Evolutionary conservation across 2,888 invertebrate genomes (phyloP).

Genomic region (Vesta saturnalis): DNA sequence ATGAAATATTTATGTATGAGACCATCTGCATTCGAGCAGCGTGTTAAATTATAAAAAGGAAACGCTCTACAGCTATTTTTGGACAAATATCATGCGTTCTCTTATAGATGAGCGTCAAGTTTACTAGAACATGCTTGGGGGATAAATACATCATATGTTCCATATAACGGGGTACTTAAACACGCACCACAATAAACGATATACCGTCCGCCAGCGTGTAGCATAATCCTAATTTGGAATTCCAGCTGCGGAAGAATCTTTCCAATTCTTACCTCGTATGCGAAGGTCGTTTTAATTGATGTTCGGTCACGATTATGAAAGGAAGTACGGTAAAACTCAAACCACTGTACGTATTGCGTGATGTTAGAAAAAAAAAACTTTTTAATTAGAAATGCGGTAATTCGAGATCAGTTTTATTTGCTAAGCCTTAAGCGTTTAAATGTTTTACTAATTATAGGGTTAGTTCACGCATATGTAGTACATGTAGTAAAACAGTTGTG

Average conservation of each 20-base stretch:
- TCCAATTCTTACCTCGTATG: slow-evolving; percentile 14
- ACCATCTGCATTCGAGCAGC: not conserved
- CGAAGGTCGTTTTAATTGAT: slow-evolving; percentile 22
- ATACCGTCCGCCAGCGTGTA: slow-evolving; percentile 1
- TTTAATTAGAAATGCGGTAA: slow-evolving; percentile 19
- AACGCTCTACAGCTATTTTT: not conserved
- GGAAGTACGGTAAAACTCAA: slow-evolving; percentile 1
- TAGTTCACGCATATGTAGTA: slow-evolving; percentile 18
- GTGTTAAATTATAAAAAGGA: not conserved
- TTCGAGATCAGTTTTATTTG: slow-evolving; percentile 22
- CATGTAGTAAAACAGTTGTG: slow-evolving; percentile 14
- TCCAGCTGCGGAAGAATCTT: slow-evolving; percentile 12
- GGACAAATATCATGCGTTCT: not conserved
- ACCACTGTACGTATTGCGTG: not conserved
- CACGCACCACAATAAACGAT: not conserved
- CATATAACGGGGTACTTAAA: not conserved
- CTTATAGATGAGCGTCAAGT: not conserved
- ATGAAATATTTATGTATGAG: not conserved
- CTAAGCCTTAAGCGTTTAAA: slow-evolving; percentile 20
- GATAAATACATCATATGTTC: not conserved
- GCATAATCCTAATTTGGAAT: slow-evolving; percentile 20
- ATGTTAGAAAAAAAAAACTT: not conserved
- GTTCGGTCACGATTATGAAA: slow-evolving; percentile 12
- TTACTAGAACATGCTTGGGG: not conserved
- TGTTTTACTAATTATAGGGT: slow-evolving; percentile 24